phyloP scores from a whole-genome alignment of 2,797 vertebrate genomes.

The Merluccius polli region DNA sequence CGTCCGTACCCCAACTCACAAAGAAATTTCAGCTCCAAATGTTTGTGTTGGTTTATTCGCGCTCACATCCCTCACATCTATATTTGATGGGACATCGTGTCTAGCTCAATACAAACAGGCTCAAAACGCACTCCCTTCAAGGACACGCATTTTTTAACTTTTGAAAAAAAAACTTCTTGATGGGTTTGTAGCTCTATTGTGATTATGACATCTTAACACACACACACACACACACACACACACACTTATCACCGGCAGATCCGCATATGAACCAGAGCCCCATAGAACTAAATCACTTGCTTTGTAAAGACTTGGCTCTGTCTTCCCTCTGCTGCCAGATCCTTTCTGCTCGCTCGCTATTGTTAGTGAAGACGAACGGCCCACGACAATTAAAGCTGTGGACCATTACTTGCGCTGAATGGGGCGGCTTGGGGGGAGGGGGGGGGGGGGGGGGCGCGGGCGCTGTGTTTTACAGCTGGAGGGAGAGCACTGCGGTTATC shows the following conservation, averaged over 20 bases:
- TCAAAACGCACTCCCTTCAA: slow-evolving; percentile 40
- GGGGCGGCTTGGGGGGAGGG: slow-evolving; percentile 52
- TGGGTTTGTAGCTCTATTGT: slow-evolving; percentile 46
- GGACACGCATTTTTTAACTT: slow-evolving; percentile 47
- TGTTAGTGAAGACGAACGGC: slow-evolving; percentile 79
- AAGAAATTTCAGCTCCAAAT: slow-evolving; percentile 14
- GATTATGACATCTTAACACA: slow-evolving; percentile 33
- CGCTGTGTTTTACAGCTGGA: slow-evolving; percentile 64
- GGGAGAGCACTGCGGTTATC: slow-evolving; percentile 57
- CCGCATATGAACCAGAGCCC: slow-evolving; percentile 53
- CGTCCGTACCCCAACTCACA: slow-evolving; percentile 14
- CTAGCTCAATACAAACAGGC: slow-evolving; percentile 36
- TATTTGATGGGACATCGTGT: slow-evolving; percentile 45
- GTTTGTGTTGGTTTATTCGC: slow-evolving; percentile 38
- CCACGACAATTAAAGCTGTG: slow-evolving; percentile 77
- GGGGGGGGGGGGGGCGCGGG: slow-evolving; percentile 9
- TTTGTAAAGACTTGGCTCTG: slow-evolving; percentile 67
- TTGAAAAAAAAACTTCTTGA: slow-evolving; percentile 19
- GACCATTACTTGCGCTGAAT: slow-evolving; percentile 75
- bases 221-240: slow-evolving; percentile 56
- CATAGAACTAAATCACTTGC: slow-evolving; percentile 70
- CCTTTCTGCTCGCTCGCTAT: slow-evolving; percentile 69
- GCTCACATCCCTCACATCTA: slow-evolving; percentile 35
- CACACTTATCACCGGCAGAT: slow-evolving; percentile 58
- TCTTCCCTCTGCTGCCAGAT: slow-evolving; percentile 59